phyloP scores from a whole-genome alignment of 2,888 invertebrate species.

The Drosophila acutilabella region DNA sequence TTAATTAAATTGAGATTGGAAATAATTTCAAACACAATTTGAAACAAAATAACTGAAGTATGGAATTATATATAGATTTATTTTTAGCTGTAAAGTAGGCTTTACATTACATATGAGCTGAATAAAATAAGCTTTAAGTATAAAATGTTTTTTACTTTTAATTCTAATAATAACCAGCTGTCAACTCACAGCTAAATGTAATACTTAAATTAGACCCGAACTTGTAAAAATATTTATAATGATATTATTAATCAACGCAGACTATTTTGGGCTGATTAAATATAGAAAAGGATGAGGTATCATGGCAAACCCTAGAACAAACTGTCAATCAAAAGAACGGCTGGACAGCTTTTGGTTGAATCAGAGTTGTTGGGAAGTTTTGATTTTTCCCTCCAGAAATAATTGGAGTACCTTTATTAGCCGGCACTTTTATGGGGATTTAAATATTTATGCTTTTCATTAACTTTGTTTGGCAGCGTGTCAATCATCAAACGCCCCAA shows the following conservation, averaged over 20 bases:
- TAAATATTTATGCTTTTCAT: constrained; percentile 70
- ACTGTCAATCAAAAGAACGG: constrained; percentile 11
- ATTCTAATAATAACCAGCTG: neutral
- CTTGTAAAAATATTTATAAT: constrained; percentile 4
- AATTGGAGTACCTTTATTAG: constrained; percentile 40
- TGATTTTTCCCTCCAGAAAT: neutral
- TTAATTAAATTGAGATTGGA: neutral
- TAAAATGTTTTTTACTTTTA: too few species aligned
- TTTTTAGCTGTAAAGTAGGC: too few species aligned
- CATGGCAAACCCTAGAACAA: neutral
- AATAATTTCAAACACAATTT: neutral
- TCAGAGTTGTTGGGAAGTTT: constrained; percentile 3
- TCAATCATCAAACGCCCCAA: constrained; percentile 52
- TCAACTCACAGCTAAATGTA: neutral
- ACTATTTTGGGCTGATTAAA: constrained; percentile 14
- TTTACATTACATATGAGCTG: too few species aligned
- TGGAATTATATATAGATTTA: too few species aligned
- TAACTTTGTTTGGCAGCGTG: constrained; percentile 64
- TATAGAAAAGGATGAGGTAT: constrained; percentile 11
- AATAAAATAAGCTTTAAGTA: too few species aligned
- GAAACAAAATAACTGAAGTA: too few species aligned
- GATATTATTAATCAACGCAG: constrained; percentile 6
- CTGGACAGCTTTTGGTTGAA: neutral
- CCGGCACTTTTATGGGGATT: constrained; percentile 45
- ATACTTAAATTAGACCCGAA: neutral